A percentile compares a stretch with the other conserved stretches of the same genome.
These are phyloP conservation scores for Corapipo altera DNA, from an alignment of 2,113 vertebrate genomes.

Conservation along the genomic window DNA sequence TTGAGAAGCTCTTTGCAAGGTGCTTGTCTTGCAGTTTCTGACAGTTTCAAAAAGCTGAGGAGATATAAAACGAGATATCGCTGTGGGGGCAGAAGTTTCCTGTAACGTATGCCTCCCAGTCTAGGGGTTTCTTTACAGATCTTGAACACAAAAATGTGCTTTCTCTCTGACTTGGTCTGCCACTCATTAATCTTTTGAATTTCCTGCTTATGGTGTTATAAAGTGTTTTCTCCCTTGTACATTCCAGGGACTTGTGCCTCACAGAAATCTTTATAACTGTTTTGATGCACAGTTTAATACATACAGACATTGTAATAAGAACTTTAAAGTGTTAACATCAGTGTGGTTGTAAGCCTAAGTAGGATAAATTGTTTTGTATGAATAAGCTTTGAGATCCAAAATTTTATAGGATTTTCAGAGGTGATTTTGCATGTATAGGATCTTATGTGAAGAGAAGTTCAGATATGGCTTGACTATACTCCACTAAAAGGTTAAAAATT, in stretches of 20 bases:
- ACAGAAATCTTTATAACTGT: background rate
- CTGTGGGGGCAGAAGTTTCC: conserved; percentile 28
- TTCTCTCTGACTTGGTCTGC: background rate
- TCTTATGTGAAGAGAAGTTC: background rate
- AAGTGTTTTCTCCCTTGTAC: background rate
- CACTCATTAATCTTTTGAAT: background rate
- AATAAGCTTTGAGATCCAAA: background rate
- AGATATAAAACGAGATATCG: background rate
- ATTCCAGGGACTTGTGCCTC: background rate
- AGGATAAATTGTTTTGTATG: background rate
- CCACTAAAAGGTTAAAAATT: background rate
- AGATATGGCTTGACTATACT: background rate
- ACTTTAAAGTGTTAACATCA: background rate
- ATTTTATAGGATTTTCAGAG: background rate
- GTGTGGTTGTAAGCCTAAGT: background rate
- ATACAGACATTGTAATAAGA: background rate
- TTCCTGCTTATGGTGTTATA: background rate
- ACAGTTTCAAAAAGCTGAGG: background rate
- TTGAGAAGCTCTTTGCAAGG: background rate
- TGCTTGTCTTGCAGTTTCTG: background rate
- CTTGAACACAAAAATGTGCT: background rate
- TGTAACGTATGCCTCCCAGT: background rate
- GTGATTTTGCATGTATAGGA: too few species aligned
- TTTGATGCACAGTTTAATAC: background rate
- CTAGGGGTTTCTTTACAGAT: background rate